Evolutionary conservation across 2,888 invertebrate genomes (phyloP), one percentile per base, ranked within the genome.

Genomic region (Cantharis rustica): DNA sequence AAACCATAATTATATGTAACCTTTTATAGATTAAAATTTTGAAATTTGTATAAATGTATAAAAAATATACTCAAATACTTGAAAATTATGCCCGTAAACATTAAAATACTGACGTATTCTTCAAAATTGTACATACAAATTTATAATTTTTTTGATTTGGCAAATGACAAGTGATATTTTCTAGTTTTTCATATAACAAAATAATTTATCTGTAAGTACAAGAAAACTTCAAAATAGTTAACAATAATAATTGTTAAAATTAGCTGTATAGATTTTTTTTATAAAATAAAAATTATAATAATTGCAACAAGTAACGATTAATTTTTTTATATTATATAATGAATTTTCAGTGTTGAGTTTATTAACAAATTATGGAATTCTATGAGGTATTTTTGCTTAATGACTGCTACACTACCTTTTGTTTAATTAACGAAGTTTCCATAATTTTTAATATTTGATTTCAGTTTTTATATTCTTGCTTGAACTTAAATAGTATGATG

Each of bases 41-140:
- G 17, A 69, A 69, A 72, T 66, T 66, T 72, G 72, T 72, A 72
- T 72, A 72, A 72, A 72, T 72, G 72, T 72, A 72, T 64, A 72
- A 71, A 72, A 72, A 66, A 13, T 66, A 20, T 23, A 20, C 80
- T 79, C 70, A 77, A 66, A 66, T 17, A 66, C 23, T 66, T 66
- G 64, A 20, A 66, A 23, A 15, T 66, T 17, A 20, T 66, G 64
- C 64, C 20, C 23, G 64, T 66, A 66, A 66, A 66, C 23, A 23
- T 66, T 47, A 47, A 47, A 47, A 47, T 47, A 47, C 47, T 47
- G 47, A 66, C 20, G n/a, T 66, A 20, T 66, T 66, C 7, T 20
- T 66, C 64, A 20, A 66, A 66, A 66, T 66, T 17, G 64, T 66
- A 66, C 64, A 66, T 20, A 66, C 5, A 66, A 20, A 17, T 16